phyloP scores from a whole-genome alignment of 2,113 vertebrate species.

The Sprattus sprattus region DNA sequence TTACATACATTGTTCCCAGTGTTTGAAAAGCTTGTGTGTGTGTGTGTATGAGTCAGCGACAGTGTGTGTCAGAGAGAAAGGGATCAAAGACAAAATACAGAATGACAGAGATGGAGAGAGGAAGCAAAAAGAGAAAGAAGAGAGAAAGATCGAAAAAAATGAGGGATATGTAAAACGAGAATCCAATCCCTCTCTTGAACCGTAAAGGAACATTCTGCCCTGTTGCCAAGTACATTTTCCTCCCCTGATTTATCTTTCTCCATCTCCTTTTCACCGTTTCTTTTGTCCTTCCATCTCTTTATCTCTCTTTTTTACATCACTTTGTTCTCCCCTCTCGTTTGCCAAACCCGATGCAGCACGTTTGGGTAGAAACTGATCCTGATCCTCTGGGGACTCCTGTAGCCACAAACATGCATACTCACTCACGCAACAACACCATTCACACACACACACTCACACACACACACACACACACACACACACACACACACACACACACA shows the following conservation, averaged over 20 bases:
- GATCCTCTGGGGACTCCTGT: conserved; percentile 33
- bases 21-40: conserved; percentile 32
- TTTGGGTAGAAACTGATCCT: conserved; percentile 41
- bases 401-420: conserved; percentile 40
- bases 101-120: conserved; percentile 4
- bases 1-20: conserved; percentile 56
- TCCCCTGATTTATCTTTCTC: conserved; percentile 25
- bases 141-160: conserved; percentile 35
- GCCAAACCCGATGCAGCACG: background rate
- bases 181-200: conserved; percentile 51
- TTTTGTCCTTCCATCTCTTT: conserved; percentile 14
- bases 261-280: background rate
- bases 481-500: background rate
- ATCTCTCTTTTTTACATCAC: background rate
- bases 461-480: background rate
- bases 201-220: conserved; percentile 50
- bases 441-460: conserved; percentile 16
- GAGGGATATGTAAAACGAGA: conserved; percentile 51
- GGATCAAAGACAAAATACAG: conserved; percentile 34
- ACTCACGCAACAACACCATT: conserved; percentile 2
- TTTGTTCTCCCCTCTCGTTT: conserved; percentile 20
- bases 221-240: conserved; percentile 53
- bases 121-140: background rate
- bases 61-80: conserved; percentile 27
- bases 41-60: too few species aligned